phyloP scores from a whole-genome alignment of 23 tunicate species.

The Styela plicata region DNA sequence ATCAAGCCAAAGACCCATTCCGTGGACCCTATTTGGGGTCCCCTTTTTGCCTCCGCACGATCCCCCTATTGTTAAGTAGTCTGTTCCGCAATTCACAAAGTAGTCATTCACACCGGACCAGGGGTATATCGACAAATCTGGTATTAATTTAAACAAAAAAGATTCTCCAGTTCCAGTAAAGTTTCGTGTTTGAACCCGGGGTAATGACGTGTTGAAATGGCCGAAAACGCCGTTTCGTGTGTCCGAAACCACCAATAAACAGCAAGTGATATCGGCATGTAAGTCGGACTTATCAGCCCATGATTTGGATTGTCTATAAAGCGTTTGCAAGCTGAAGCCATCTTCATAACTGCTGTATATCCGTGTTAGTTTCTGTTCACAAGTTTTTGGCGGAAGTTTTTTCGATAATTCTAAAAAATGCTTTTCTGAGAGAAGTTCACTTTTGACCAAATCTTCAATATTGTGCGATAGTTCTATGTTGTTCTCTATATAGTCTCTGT shows the following conservation, averaged over 20 bases:
- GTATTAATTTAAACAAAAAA: neutral
- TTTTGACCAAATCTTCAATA: neutral
- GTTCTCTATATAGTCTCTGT: no score
- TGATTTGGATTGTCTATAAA: neutral
- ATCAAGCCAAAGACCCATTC: slow-evolving; percentile 15
- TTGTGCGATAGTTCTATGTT: neutral
- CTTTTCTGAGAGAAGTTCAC: neutral
- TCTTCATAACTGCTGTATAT: slow-evolving; percentile 2
- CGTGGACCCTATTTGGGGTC: neutral
- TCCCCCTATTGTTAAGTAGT: slow-evolving; percentile 14
- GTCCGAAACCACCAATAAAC: slow-evolving; percentile 10
- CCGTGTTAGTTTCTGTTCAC: neutral
- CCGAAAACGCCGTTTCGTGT: neutral
- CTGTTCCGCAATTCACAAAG: slow-evolving; percentile 14
- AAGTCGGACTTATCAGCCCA: neutral
- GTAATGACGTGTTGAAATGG: neutral
- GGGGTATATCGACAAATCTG: neutral
- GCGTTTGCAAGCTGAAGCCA: slow-evolving; percentile 16
- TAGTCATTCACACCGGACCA: slow-evolving; percentile 10
- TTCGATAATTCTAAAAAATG: neutral
- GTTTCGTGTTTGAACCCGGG: neutral
- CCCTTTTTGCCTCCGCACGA: neutral
- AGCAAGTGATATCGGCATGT: neutral
- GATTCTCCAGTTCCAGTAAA: slow-evolving; percentile 25
- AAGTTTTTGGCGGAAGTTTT: neutral